phyloP scores from a whole-genome alignment of 2,113 vertebrate genomes.

The Pseudonaja textilis region DNA sequence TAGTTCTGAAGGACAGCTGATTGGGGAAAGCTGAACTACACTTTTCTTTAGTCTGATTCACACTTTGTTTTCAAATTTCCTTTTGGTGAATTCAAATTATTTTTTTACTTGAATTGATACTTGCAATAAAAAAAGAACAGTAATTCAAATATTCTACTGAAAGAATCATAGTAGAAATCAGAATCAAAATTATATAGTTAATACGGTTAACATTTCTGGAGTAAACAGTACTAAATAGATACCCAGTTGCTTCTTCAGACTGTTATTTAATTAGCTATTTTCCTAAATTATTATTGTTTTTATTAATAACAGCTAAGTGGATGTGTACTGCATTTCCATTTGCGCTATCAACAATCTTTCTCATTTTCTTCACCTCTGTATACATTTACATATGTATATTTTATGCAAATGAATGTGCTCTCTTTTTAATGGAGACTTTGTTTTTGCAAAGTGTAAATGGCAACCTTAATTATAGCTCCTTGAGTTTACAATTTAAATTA shows the following conservation, averaged over 20 bases:
- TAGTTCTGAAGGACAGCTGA: background rate
- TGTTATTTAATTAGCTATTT: background rate
- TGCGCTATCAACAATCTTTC: background rate
- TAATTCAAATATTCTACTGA: background rate
- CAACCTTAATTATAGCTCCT: background rate
- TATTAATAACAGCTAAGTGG: background rate
- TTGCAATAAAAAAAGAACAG: background rate
- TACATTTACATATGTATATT: background rate
- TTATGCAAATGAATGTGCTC: background rate
- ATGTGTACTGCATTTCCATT: background rate
- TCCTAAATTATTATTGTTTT: background rate
- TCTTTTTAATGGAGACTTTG: background rate
- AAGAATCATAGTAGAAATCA: background rate
- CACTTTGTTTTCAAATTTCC: background rate
- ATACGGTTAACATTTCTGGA: background rate
- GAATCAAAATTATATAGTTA: background rate
- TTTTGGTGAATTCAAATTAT: background rate
- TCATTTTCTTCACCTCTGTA: background rate
- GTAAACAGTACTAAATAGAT: background rate
- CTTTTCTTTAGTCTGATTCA: background rate
- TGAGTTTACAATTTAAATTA: background rate
- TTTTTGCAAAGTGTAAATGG: background rate
- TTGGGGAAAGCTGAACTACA: background rate
- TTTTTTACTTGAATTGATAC: background rate
- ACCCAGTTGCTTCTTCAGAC: background rate